phyloP scores from a whole-genome alignment of 2,797 vertebrate genomes.

The Argya squamiceps region DNA sequence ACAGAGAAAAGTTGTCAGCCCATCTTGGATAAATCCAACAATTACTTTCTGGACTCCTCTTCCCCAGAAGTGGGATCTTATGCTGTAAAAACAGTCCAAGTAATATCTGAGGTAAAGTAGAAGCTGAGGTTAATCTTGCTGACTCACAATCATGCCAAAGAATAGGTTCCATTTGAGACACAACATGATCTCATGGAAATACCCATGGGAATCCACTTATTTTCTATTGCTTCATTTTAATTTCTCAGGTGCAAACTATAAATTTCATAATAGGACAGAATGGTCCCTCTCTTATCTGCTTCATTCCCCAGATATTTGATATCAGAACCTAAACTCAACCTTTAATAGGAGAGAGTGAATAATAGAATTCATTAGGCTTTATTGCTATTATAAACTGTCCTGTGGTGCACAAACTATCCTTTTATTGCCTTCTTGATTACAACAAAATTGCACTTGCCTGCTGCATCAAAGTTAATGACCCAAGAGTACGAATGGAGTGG shows the following conservation, averaged over 20 bases:
- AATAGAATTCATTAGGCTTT: background rate
- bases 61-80: background rate
- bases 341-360: background rate
- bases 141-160: background rate
- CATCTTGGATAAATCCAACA: background rate
- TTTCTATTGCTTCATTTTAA: background rate
- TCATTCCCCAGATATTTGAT: background rate
- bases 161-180: background rate
- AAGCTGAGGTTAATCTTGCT: background rate
- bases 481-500: background rate
- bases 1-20: background rate
- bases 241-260: background rate
- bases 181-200: background rate
- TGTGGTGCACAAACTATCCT: background rate
- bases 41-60: background rate
- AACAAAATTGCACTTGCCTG: background rate
- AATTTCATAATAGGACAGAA: background rate
- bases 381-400: background rate
- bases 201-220: background rate
- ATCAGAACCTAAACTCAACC: background rate
- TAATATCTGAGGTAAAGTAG: background rate
- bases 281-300: background rate
- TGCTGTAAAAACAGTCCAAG: background rate
- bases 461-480: slow-evolving; percentile 19
- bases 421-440: background rate